phyloP scores from a whole-genome alignment of 1,140 invertebrate species.

The Lasaia peninsularis region DNA sequence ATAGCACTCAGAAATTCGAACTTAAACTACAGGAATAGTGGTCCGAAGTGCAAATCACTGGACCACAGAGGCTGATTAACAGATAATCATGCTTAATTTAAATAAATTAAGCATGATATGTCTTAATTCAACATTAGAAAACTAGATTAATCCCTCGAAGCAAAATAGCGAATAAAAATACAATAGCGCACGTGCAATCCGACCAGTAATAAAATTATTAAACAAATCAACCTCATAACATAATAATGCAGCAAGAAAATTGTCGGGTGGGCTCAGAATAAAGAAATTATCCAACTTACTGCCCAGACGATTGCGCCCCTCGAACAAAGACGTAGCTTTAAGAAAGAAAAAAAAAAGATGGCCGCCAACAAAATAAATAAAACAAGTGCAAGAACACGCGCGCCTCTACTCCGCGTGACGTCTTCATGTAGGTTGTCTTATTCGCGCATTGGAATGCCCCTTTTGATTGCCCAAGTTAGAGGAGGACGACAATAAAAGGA shows the following conservation, averaged over 20 bases:
- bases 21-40: too few species aligned
- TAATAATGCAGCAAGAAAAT: slow-evolving; percentile 71
- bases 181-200: slow-evolving; percentile 50
- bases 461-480: slow-evolving; percentile 29
- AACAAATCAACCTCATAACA: slow-evolving; percentile 73
- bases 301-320: slow-evolving; percentile 57
- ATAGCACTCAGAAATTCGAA: too few species aligned
- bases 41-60: too few species aligned
- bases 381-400: slow-evolving; percentile 71
- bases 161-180: slow-evolving; percentile 41
- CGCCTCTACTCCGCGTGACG: slow-evolving; percentile 65
- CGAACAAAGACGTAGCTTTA: slow-evolving; percentile 72
- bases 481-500: slow-evolving; percentile 38
- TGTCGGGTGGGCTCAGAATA: slow-evolving; percentile 68
- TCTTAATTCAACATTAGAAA: slow-evolving; percentile 22
- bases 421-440: slow-evolving; percentile 65
- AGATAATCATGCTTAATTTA: background rate
- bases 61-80: too few species aligned
- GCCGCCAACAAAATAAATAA: slow-evolving; percentile 68
- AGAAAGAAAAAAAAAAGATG: slow-evolving; percentile 53
- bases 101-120: background rate
- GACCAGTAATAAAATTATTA: slow-evolving; percentile 74
- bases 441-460: slow-evolving; percentile 40
- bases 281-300: slow-evolving; percentile 75
- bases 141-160: slow-evolving; percentile 20